Evolutionary conservation across 2,797 vertebrate genomes (phyloP), one percentile per base, ranked within the genome.

Genomic region (Alectoris magna): DNA sequence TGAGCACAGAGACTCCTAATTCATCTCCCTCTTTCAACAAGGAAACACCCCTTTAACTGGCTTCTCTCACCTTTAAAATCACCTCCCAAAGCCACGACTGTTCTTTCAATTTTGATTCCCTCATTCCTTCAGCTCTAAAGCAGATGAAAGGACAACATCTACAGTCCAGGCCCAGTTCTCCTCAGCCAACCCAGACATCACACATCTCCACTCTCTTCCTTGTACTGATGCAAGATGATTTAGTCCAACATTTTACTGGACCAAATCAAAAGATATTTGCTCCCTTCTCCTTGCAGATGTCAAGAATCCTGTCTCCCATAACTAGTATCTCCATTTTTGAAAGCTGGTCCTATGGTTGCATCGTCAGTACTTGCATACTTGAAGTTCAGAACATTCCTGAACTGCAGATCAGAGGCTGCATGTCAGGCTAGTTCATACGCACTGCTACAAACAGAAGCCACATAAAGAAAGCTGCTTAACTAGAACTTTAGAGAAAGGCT

Each of bases 151-250:
- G 53, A 76, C 73, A 27, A 90, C 75, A 85, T 87, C 87, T 83
- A 87, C 34, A 82, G 72, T 7, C 34, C 1, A 63, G 86, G 74
- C 34, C 76, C 73, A 90, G 78, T 10, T 87, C 31, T 43, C n/a
- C 39, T 63, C 62, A 73, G 60, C 68, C 87, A 89, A 43, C 39
- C 6, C 8, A 92, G 91, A 96, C 90, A 69, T 72, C 66, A 11
- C 5, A 80, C 21, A 10, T 69, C 90, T 84, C 91, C 91, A 94
- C 90, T 88, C 81, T 89, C 81, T 95, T 95, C 92, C 88, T 77
- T 64, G 77, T 71, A 63, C 84, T 29, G 21, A 91, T 77, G 43
- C 60, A 71, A 82, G 70, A 69, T 91, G 88, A 90, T 89, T 94
- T 85, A 93, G 69, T 83, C 43, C n/a, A 39, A 59, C 18, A 6